Percentiles rank a stretch among this genome's conserved stretches.
These are phyloP conservation scores for Palloptera scutellata DNA, from an alignment of 2,888 invertebrate genomes.

Conservation along the genomic window DNA sequence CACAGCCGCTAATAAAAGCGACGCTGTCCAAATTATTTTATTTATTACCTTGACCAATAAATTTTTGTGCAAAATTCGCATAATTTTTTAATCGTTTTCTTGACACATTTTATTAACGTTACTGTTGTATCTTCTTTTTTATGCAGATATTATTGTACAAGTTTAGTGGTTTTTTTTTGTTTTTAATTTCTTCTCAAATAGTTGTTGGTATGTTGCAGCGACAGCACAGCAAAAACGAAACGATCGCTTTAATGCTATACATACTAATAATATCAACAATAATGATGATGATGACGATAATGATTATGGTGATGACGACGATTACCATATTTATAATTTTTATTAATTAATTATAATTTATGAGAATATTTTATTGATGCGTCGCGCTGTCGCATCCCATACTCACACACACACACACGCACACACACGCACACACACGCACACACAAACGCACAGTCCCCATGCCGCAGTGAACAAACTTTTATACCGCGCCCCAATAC, in stretches of 20 bases:
- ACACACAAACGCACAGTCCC: too few species aligned
- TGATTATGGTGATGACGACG: constrained; percentile 24
- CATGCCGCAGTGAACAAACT: too few species aligned
- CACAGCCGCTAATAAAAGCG: too few species aligned
- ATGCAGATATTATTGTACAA: not conserved
- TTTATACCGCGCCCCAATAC: too few species aligned
- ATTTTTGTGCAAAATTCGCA: constrained; percentile 18
- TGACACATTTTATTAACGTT: constrained; percentile 25
- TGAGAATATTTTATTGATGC: constrained; percentile 26
- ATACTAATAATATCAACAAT: not conserved
- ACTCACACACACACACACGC: too few species aligned
- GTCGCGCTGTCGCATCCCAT: constrained; percentile 6
- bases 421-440: too few species aligned
- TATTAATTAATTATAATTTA: constrained; percentile 36
- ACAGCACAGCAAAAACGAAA: not conserved
- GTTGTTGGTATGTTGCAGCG: not conserved
- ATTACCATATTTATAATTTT: constrained; percentile 32
- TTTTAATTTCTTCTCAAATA: constrained; percentile 1
- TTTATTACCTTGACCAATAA: constrained; percentile 31
- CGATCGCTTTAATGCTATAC: not conserved
- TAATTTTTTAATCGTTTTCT: constrained; percentile 27
- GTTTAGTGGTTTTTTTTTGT: not conserved
- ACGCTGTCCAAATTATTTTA: not conserved
- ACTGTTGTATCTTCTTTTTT: not conserved
- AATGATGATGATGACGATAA: constrained; percentile 18